These are phyloP conservation scores for Allygus modestus DNA, from an alignment of 2,888 invertebrate species.

Conservation along the genomic window DNA sequence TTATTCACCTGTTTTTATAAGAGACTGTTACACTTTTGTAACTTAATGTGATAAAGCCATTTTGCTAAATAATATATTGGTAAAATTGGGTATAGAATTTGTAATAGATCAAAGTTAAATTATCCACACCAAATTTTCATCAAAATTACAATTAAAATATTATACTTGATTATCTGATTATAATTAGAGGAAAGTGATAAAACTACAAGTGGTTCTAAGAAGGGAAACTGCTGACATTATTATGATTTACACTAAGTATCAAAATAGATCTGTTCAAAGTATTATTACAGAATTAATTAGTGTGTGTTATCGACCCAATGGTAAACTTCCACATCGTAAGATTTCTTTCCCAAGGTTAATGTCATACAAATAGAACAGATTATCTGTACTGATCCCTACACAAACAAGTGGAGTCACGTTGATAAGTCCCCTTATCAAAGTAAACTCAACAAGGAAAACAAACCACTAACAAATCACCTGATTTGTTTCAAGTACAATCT, in stretches of 20 bases:
- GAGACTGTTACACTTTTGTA: too few relatives aligned
- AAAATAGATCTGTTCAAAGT: background rate
- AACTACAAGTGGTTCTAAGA: background rate
- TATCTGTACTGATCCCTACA: background rate
- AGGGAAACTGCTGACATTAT: background rate
- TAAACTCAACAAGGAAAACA: conserved; percentile 48
- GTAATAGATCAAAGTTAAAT: too few relatives aligned
- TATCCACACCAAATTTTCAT: too few relatives aligned
- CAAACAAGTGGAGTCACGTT: conserved; percentile 11
- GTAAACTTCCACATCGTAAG: background rate
- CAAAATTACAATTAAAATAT: too few relatives aligned
- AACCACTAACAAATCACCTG: conserved; percentile 29
- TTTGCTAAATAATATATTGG: too few relatives aligned
- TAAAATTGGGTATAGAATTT: too few relatives aligned
- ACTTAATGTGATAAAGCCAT: too few relatives aligned
- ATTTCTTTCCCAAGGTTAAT: background rate
- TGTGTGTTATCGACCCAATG: background rate
- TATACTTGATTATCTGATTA: too few relatives aligned
- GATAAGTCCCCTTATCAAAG: background rate
- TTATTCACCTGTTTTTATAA: too few relatives aligned
- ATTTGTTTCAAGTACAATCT: background rate
- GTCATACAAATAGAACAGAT: background rate
- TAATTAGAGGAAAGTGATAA: too few relatives aligned
- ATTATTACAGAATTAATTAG: background rate
- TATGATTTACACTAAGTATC: background rate